A percentile compares a stretch with the other conserved stretches of the same genome.
These are phyloP conservation scores for Dasyprocta punctata DNA, from an alignment of 2,113 vertebrate species.

Conservation along the genomic window DNA sequence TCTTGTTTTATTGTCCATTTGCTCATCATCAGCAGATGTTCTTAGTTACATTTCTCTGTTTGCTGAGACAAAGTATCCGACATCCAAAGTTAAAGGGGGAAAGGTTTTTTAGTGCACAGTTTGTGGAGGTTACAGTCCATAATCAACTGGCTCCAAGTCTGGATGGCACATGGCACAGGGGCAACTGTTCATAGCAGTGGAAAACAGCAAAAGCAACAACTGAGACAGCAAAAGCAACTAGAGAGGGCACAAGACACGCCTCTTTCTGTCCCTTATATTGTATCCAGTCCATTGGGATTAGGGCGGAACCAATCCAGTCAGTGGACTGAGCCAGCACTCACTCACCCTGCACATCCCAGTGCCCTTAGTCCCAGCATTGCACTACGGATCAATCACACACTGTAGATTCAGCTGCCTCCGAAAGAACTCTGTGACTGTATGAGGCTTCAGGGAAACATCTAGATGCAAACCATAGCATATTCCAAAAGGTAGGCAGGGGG, in stretches of 20 bases:
- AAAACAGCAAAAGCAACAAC: neutral
- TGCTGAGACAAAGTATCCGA: neutral
- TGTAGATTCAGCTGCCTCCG: neutral
- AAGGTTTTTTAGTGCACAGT: neutral
- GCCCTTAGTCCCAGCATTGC: neutral
- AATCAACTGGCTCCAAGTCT: neutral
- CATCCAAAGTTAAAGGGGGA: neutral
- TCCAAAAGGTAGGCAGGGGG: conserved; percentile 74
- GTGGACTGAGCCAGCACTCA: neutral
- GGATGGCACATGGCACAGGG: neutral
- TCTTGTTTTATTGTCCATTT: conserved; percentile 52
- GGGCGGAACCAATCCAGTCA: neutral
- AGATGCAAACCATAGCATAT: neutral
- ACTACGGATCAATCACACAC: neutral
- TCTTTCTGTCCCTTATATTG: neutral
- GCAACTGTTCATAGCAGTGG: neutral
- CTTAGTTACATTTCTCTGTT: neutral
- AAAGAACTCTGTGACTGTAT: neutral
- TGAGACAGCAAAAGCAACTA: neutral
- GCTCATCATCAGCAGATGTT: conserved; percentile 61
- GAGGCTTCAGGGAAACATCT: neutral
- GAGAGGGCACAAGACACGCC: neutral
- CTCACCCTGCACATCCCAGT: neutral
- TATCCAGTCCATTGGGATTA: neutral
- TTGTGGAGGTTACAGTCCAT: neutral